Base-by-base conservation (phyloP, 2,113 vertebrate species). In the Cyprinodon variegatus region DNA sequence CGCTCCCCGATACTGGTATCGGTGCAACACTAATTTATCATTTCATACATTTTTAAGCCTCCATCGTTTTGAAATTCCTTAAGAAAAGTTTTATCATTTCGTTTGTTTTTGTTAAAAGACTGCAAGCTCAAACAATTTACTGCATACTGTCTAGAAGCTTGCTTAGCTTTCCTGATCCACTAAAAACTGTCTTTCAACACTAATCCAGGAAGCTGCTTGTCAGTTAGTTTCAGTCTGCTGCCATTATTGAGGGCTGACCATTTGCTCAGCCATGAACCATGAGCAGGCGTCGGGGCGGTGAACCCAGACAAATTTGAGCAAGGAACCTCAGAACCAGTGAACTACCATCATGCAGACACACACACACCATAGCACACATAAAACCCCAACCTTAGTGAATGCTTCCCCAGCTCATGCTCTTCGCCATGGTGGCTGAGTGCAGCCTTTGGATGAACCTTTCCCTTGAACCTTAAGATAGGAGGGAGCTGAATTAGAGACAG, bases 401-500 rank as follows among this genome's bases (percentile, higher is more conserved):
- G 14, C 68, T 41, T 68, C 67, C 67, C 43, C 40, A 53, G 7
- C 75, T 53, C 43, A 68, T 63, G 59, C 75, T 61, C 53, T 77
- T 78, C 66, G 83, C 90, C 85, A 94, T 92, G 90, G 88, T 91
- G 87, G 86, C 86, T 93, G 90, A 90, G 84, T 90, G 84, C 89
- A 93, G 81, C 94, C 94, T 92, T 92, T 88, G 89, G 84, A 88
- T 95, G 94, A 95, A 94, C 94, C 88, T 92, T 91, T 85, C 81
- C 89, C 78, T 74, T 40, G 77, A 90, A 90, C 88, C 86, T 79
- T 64, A 60, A 77, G 85, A 90, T 90, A 89, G 81, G 84, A 91
- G 87, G 88, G 85, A 89, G 87, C 83, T 81, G 91, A 90, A 93
- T 93, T 93, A 94, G 76, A 78, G 71, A 63, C 64, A 62, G 81